Evolutionary conservation across 2,888 invertebrate species (phyloP).

Genomic region (Diaphora mendica): DNA sequence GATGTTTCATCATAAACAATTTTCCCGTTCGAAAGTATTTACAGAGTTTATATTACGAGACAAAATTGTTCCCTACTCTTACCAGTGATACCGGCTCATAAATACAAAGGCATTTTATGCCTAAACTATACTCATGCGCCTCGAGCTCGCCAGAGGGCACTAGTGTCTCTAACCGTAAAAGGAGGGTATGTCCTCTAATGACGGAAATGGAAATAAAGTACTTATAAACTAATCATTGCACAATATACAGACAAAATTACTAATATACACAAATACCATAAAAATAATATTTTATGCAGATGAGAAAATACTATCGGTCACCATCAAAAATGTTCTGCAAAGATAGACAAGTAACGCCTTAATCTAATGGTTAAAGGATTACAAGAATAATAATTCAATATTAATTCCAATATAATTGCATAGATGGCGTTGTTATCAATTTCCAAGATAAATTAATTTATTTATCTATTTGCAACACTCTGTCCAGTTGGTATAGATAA

Average conservation of each 20-base stretch:
- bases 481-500: not conserved
- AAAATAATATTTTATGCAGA: conserved; percentile 42
- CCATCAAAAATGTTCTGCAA: conserved; percentile 9
- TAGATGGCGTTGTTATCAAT: not conserved
- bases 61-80: not conserved
- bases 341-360: not conserved
- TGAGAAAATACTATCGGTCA: conserved; percentile 15
- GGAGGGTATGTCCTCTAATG: conserved; percentile 64
- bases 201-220: conserved; percentile 51
- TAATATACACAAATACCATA: conserved; percentile 41
- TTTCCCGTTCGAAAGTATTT: not conserved
- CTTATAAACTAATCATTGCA: conserved; percentile 63
- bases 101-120: conserved; percentile 16
- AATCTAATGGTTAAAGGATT: not conserved
- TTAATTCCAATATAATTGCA: not conserved
- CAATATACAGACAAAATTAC: conserved; percentile 68
- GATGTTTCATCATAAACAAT: too few relatives aligned
- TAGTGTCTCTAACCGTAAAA: conserved; percentile 54
- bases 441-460: not conserved
- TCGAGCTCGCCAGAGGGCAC: conserved; percentile 16
- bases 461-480: not conserved
- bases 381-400: not conserved
- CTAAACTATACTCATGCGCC: conserved; percentile 11
- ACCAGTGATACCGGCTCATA: not conserved
- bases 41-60: not conserved